Evolutionary conservation across 2,888 invertebrate genomes (phyloP).

Genomic region (Plebejus melissa): DNA sequence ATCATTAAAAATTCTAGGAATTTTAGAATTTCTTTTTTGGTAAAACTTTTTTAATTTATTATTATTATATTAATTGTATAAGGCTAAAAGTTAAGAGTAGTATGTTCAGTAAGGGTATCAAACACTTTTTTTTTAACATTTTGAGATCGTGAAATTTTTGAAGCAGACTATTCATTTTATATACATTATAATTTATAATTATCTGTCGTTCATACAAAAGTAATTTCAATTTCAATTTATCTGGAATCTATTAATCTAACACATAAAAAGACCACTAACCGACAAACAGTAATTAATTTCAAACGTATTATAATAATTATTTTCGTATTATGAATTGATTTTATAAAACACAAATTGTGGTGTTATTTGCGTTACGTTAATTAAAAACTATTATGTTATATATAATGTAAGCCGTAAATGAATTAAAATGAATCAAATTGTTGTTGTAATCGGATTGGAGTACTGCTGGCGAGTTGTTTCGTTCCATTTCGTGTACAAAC

Average conservation of each 20-base stretch:
- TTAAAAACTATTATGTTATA: constrained; percentile 13
- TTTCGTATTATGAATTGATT: constrained; percentile 3
- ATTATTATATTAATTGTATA: neutral
- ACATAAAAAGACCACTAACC: neutral
- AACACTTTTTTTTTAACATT: no score
- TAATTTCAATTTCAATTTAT: neutral
- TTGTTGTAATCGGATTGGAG: constrained; percentile 1
- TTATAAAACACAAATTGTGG: neutral
- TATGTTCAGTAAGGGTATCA: no score
- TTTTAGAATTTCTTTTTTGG: neutral
- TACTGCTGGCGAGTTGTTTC: neutral
- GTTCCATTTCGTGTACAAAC: neutral
- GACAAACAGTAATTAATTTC: constrained; percentile 9
- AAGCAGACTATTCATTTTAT: no score
- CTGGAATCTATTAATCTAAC: neutral
- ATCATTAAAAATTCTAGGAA: neutral
- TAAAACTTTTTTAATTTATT: neutral
- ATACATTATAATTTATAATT: no score
- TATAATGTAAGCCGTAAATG: constrained; percentile 6
- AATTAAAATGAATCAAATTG: neutral
- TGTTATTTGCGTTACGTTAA: constrained; percentile 8
- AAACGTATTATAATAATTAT: constrained; percentile 14
- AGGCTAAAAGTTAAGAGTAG: neutral
- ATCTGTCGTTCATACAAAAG: neutral
- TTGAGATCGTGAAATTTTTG: no score